Percentiles rank a stretch among this genome's conserved stretches.
phyloP scores from a whole-genome alignment of 1,140 invertebrate genomes.

The Ditylenchus dipsaci region DNA sequence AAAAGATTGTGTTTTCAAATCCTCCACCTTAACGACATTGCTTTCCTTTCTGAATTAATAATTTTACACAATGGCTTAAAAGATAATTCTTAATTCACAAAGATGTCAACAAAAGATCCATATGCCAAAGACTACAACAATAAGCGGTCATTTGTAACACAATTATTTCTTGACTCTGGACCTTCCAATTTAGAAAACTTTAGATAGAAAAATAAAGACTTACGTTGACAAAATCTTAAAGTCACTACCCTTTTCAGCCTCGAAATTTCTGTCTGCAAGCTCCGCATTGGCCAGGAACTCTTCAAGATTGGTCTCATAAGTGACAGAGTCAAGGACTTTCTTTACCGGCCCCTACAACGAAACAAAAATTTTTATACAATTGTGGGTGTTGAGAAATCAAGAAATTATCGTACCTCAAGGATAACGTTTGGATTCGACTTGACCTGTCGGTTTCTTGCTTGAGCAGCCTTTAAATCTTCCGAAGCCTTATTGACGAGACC shows the following conservation, averaged over 20 bases:
- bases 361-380: conserved; percentile 10
- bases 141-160: too few species aligned
- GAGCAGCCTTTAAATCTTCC: conserved; percentile 6
- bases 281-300: conserved; percentile 90
- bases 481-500: conserved; percentile 38
- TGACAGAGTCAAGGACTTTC: conserved; percentile 65
- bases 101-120: too few species aligned
- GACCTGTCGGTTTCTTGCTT: conserved; percentile 4
- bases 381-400: neutral
- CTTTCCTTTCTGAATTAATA: conserved; percentile 69
- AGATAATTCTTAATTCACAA: too few species aligned
- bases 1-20: conserved; percentile 61
- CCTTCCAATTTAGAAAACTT: too few species aligned
- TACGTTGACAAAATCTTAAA: conserved; percentile 41
- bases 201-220: neutral
- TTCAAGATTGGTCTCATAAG: conserved; percentile 87
- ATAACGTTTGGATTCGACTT: conserved; percentile 8
- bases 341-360: conserved; percentile 28
- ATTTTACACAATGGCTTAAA: conserved; percentile 3
- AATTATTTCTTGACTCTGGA: too few species aligned
- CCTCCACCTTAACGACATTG: conserved; percentile 67
- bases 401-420: neutral
- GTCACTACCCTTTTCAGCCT: conserved; percentile 55
- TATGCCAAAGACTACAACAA: too few species aligned
- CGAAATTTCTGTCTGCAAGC: conserved; percentile 84